Evolutionary conservation across 2,113 vertebrate species (phyloP).

Genomic region (Raja brachyura): DNA sequence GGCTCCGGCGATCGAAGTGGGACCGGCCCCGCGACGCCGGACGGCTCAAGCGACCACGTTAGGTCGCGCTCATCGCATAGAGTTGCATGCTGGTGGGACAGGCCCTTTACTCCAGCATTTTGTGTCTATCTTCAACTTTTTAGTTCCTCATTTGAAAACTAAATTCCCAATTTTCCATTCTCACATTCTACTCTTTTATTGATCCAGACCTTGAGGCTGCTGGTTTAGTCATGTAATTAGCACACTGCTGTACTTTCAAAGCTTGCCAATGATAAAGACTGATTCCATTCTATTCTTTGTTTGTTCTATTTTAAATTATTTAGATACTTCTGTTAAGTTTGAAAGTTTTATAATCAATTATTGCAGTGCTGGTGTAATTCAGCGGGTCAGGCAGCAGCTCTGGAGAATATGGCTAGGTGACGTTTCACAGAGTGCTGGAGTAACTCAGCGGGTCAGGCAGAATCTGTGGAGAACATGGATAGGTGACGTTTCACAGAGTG

Average conservation of each 20-base stretch:
- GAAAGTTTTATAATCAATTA: not conserved
- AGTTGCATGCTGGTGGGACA: too few species aligned
- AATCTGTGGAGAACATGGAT: too few species aligned
- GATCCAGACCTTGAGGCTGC: not conserved
- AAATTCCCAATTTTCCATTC: not conserved
- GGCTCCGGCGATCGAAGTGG: too few species aligned
- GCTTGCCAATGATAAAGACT: not conserved
- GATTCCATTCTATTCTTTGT: not conserved
- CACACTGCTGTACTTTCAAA: not conserved
- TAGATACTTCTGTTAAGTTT: not conserved
- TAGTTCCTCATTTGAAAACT: not conserved
- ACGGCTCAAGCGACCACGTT: too few species aligned
- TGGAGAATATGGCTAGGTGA: too few species aligned
- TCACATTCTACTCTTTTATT: not conserved
- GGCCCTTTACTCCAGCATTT: too few species aligned
- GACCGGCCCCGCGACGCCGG: too few species aligned
- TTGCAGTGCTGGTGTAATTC: not conserved
- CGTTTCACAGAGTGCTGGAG: too few species aligned
- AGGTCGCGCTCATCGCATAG: too few species aligned
- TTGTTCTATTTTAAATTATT: not conserved
- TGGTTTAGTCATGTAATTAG: not conserved
- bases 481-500: too few species aligned
- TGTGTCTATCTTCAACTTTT: not conserved
- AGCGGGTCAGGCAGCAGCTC: too few species aligned
- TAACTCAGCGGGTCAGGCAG: too few species aligned